These are phyloP conservation scores for Phrynocephalus versicolor DNA, from an alignment of 2,113 vertebrate species.

Conservation along the genomic window DNA sequence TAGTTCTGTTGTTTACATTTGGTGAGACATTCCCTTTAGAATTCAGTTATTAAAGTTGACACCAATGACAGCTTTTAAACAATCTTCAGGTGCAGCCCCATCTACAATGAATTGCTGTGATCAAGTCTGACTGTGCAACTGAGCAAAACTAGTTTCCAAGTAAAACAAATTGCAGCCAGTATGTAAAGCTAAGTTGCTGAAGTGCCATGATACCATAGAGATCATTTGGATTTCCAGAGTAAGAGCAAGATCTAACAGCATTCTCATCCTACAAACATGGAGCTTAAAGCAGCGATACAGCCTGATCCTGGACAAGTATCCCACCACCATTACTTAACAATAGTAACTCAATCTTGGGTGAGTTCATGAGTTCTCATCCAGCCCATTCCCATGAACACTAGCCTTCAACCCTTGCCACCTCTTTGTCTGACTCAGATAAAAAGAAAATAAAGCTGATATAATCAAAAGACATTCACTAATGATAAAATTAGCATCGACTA, in stretches of 20 bases:
- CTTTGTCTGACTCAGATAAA: not conserved
- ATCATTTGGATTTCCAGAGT: not conserved
- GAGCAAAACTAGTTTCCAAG: too few relatives aligned
- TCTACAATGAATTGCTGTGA: not conserved
- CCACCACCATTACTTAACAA: not conserved
- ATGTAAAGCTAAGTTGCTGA: not conserved
- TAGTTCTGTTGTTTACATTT: not conserved
- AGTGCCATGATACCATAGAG: not conserved
- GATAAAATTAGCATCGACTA: not conserved
- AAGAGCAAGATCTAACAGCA: not conserved
- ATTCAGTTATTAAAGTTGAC: not conserved
- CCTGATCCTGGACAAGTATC: too few relatives aligned
- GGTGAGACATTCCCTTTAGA: not conserved
- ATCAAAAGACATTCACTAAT: not conserved
- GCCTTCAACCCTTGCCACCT: not conserved
- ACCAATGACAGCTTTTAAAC: not conserved
- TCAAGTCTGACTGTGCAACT: not conserved
- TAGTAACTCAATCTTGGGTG: not conserved
- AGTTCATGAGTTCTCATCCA: not conserved
- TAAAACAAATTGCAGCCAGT: not conserved
- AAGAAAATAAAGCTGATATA: not conserved
- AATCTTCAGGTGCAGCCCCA: not conserved
- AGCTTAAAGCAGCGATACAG: not conserved
- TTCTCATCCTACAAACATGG: not conserved
- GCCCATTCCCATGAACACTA: not conserved